A percentile compares a stretch with the other conserved stretches of the same genome.
Evolutionary conservation across 2,888 invertebrate genomes (phyloP).

Genomic region (Allophyes oxyacanthae): DNA sequence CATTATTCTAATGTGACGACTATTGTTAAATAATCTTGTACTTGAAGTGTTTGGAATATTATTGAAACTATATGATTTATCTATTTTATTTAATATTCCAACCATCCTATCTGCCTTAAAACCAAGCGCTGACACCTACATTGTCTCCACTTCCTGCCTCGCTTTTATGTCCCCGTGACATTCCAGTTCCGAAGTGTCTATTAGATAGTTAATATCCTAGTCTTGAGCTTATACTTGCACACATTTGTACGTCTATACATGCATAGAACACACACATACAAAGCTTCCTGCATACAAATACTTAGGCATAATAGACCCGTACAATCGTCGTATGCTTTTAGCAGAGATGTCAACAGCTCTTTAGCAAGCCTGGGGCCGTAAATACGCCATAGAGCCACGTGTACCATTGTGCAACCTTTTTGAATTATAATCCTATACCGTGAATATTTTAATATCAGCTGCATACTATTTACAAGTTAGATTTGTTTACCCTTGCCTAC

Average conservation of each 20-base stretch:
- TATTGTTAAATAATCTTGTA: background rate
- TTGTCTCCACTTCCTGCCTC: constrained; percentile 1
- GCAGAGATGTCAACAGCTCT: constrained; percentile 51
- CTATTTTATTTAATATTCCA: too few relatives aligned
- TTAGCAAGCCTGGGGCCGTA: constrained; percentile 32
- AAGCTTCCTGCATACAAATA: constrained; percentile 16
- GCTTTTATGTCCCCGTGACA: constrained; percentile 1
- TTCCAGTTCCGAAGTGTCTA: constrained; percentile 26
- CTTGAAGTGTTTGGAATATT: too few relatives aligned
- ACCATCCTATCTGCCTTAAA: background rate
- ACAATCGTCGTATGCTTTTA: constrained; percentile 47
- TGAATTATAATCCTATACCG: constrained; percentile 38
- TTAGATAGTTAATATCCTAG: constrained; percentile 16
- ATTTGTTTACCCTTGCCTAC: constrained; percentile 45
- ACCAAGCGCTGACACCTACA: constrained; percentile 26
- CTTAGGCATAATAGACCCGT: constrained; percentile 17
- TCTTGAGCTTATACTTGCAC: constrained; percentile 5
- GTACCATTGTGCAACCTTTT: constrained; percentile 46
- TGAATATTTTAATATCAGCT: constrained; percentile 50
- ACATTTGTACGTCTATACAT: constrained; percentile 3
- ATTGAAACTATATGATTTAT: too few relatives aligned
- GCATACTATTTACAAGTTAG: constrained; percentile 49
- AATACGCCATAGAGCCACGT: constrained; percentile 25
- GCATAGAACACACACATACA: constrained; percentile 12
- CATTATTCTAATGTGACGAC: constrained; percentile 19